phyloP scores from a whole-genome alignment of 2,888 invertebrate genomes.

The Trichogramma dendrolimi region DNA sequence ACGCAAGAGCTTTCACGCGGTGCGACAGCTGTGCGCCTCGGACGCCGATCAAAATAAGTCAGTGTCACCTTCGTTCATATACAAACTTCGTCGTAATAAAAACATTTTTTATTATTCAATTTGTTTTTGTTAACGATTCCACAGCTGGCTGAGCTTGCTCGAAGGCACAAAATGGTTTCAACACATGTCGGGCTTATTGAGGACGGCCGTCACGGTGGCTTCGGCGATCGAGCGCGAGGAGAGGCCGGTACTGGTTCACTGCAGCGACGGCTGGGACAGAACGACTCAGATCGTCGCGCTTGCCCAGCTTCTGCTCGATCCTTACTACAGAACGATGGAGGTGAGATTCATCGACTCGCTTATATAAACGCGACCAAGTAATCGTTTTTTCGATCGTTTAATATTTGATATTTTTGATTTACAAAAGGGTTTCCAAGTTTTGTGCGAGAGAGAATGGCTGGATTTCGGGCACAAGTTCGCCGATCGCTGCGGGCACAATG shows the following conservation, averaged over 20 bases:
- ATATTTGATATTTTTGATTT: conserved; percentile 2
- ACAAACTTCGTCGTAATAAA: neutral
- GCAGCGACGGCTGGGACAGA: conserved; percentile 98
- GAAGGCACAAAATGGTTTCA: conserved; percentile 91
- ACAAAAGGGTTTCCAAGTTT: conserved; percentile 80
- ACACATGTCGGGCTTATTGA: conserved; percentile 79
- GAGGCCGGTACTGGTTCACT: conserved; percentile 91
- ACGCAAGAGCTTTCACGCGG: conserved; percentile 83
- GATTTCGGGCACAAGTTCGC: conserved; percentile 98
- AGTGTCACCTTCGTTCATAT: conserved; percentile 37
- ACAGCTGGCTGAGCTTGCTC: conserved; percentile 82
- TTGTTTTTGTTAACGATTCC: neutral
- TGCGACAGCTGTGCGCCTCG: conserved; percentile 75
- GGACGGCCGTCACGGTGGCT: conserved; percentile 76
- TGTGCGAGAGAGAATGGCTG: conserved; percentile 95
- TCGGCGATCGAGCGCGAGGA: conserved; percentile 76
- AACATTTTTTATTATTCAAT: neutral
- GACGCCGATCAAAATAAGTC: conserved; percentile 77
- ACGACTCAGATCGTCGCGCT: conserved; percentile 95
- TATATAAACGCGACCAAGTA: neutral
- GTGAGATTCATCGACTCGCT: conserved; percentile 52
- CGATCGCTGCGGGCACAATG: conserved; percentile 84
- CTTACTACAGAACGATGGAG: conserved; percentile 88
- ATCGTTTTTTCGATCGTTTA: conserved; percentile 17
- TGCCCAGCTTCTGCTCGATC: conserved; percentile 88